Base-by-base conservation (phyloP, 1,140 invertebrate species). In the Cydia splendana region DNA sequence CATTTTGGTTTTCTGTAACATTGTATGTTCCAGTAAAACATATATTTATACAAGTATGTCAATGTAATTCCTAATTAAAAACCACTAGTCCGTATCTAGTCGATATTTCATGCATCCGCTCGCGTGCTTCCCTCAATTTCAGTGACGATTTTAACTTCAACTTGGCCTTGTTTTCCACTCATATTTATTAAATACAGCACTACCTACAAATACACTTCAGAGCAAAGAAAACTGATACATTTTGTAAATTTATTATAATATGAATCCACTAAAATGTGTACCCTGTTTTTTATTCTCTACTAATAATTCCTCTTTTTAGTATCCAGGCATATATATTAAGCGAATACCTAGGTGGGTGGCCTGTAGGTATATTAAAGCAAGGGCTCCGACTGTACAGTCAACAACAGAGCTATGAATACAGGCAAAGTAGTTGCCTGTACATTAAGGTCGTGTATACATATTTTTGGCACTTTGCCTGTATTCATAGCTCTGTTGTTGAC, bases 111-210 rank as follows among this genome's bases (percentile, higher is more conserved):
- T 45, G 18, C 67, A 38, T 71, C 67, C 67, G 57, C 65, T 71
- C 6, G 67, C 67, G 30, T 71, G 67, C 34, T 71, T 1, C 30
- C 30, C n/a, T 45, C 67, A 71, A 71, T 71, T 71, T 71, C 34
- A 71, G 67, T 71, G 67, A 42, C 34, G 30, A 20, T 18, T 62
- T 71, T 18, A 45, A 45, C 67, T 71, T 38, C 34, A 71, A 45
- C 67, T 24, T 71, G 67, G 67, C 67, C 67, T 71, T 71, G n/a
- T 18, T 34, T 42, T 42, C 38, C 67, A 71, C 67, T 71, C 34
- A 71, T n/a, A 42, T 7, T 71, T 71, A 71, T 38, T 71, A 71
- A 71, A 62, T 24, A 62, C 18, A 62, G 57, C 34, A 38, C 1
- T 53, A 53, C 15, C 51, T 2, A 18, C n/a, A 24, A 24, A 24